Evolutionary conservation across 2,113 vertebrate species (phyloP).

Genomic region (Channa argus): DNA sequence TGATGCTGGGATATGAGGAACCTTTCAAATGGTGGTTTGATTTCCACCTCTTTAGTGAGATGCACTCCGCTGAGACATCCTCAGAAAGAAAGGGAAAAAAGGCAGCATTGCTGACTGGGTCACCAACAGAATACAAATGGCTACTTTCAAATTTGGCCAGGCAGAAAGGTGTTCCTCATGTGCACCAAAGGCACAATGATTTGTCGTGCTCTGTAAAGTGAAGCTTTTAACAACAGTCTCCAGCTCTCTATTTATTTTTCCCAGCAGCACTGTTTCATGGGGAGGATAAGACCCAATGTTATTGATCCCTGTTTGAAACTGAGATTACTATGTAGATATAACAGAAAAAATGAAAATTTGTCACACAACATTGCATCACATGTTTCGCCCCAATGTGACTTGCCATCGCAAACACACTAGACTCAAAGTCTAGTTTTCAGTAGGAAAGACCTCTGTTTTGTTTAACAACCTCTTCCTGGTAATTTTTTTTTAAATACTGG

Average conservation of each 20-base stretch:
- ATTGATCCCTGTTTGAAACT: conserved; percentile 24
- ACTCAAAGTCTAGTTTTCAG: too few species aligned
- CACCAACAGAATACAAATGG: conserved; percentile 59
- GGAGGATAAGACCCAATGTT: conserved; percentile 17
- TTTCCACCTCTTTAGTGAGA: conserved; percentile 64
- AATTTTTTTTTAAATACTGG: too few species aligned
- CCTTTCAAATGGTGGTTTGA: conserved; percentile 60
- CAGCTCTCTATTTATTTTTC: conserved; percentile 27
- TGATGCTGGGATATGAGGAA: conserved; percentile 52
- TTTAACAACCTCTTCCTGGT: too few species aligned
- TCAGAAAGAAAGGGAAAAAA: conserved; percentile 26
- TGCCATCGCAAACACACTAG: too few species aligned
- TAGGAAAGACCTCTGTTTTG: too few species aligned
- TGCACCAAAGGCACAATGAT: conserved; percentile 44
- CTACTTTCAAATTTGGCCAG: conserved; percentile 49
- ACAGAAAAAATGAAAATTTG: neutral
- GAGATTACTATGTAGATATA: neutral
- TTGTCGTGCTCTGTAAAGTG: conserved; percentile 23
- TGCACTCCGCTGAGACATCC: conserved; percentile 39
- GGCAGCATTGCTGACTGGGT: conserved; percentile 26
- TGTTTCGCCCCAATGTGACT: too few species aligned
- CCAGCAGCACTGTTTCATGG: conserved; percentile 30
- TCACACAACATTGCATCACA: too few species aligned
- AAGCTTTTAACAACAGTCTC: conserved; percentile 30
- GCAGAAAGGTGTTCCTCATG: conserved; percentile 43